These are phyloP conservation scores for Conistra vaccinii DNA, from an alignment of 2,888 invertebrate genomes.

Conservation along the genomic window DNA sequence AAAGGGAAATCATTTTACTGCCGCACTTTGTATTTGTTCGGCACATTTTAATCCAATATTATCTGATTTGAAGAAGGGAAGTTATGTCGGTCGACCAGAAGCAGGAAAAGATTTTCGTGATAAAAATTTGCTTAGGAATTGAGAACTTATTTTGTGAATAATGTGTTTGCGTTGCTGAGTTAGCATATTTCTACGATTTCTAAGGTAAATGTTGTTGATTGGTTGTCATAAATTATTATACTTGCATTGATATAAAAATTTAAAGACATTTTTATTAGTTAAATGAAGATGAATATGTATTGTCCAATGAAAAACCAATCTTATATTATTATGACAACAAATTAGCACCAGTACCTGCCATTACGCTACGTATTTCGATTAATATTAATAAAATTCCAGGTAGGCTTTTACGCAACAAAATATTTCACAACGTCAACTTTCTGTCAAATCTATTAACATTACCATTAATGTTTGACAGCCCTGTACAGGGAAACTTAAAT, in stretches of 20 bases:
- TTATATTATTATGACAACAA: neutral
- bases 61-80: slow-evolving; percentile 56
- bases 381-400: neutral
- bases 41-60: slow-evolving; percentile 74
- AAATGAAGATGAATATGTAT: neutral
- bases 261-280: neutral
- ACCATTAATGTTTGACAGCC: slow-evolving; percentile 31
- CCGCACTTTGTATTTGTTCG: slow-evolving; percentile 69
- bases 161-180: slow-evolving; percentile 18
- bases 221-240: neutral
- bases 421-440: slow-evolving; percentile 1
- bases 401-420: neutral
- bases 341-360: neutral
- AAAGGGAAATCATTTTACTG: slow-evolving; percentile 73
- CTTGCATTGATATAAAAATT: neutral
- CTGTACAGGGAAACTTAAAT: slow-evolving; percentile 14
- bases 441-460: slow-evolving; percentile 2
- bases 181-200: neutral
- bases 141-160: slow-evolving; percentile 15
- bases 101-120: slow-evolving; percentile 25
- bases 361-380: neutral
- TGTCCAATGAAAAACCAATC: neutral
- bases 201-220: neutral
- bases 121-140: slow-evolving; percentile 29
- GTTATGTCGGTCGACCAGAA: slow-evolving; percentile 53